Percentiles rank a stretch among this genome's conserved stretches.
These are phyloP conservation scores for Cuniculus paca DNA, from an alignment of 2,797 vertebrate genomes.

Conservation along the genomic window DNA sequence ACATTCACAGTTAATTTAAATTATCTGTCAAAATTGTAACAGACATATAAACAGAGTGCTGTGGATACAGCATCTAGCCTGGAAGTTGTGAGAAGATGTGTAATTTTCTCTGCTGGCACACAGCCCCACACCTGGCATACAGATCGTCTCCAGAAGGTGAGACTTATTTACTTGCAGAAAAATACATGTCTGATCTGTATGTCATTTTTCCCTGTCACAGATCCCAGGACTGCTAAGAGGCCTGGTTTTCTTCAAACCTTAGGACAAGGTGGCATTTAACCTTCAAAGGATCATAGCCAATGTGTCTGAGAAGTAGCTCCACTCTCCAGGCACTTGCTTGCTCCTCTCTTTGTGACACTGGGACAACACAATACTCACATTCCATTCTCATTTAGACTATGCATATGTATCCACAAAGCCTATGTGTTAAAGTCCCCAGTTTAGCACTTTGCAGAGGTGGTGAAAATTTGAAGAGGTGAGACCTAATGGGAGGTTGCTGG, in stretches of 20 bases:
- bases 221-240: not conserved
- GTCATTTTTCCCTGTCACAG: not conserved
- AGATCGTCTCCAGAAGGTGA: conserved; percentile 1
- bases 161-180: not conserved
- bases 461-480: not conserved
- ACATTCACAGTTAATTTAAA: not conserved
- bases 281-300: not conserved
- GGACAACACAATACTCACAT: not conserved
- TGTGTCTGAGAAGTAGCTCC: not conserved
- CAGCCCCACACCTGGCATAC: not conserved
- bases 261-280: not conserved
- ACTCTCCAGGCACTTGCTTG: not conserved
- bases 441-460: not conserved
- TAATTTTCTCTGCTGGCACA: not conserved
- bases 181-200: not conserved
- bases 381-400: not conserved
- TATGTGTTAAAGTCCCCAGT: not conserved
- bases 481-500: not conserved
- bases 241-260: not conserved
- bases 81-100: not conserved
- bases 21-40: not conserved
- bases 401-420: not conserved
- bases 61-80: not conserved
- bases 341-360: not conserved
- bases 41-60: not conserved